These are phyloP conservation scores for Trachelus troglodyta DNA, from an alignment of 2,888 invertebrate genomes.

Conservation along the genomic window DNA sequence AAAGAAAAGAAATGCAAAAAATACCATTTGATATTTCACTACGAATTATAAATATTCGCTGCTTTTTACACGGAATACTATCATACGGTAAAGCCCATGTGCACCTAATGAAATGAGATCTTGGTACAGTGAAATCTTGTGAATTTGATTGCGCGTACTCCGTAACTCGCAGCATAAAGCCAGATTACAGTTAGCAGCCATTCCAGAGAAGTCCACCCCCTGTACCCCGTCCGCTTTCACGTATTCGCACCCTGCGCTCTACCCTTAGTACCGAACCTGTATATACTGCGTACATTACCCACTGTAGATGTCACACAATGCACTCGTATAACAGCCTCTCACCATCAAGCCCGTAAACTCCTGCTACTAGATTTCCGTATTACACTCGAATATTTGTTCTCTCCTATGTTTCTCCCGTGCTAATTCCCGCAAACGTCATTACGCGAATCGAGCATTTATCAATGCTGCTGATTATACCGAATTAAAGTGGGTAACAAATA, in stretches of 20 bases:
- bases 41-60: not conserved
- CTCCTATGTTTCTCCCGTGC: conserved; percentile 51
- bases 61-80: not conserved
- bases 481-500: not conserved
- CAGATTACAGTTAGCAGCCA: conserved; percentile 41
- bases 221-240: conserved; percentile 33
- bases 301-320: conserved; percentile 39
- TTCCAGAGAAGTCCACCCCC: conserved; percentile 15
- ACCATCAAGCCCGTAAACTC: conserved; percentile 37
- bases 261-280: conserved; percentile 11
- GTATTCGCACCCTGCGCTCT: conserved; percentile 31
- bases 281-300: conserved; percentile 29
- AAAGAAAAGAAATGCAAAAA: not conserved
- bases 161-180: conserved; percentile 32
- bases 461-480: not conserved
- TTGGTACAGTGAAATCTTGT: conserved; percentile 26
- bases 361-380: conserved; percentile 16
- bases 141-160: conserved; percentile 29
- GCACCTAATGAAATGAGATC: not conserved
- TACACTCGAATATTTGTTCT: conserved; percentile 44
- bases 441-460: conserved; percentile 45
- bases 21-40: not conserved
- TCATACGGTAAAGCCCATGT: not conserved
- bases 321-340: conserved; percentile 46
- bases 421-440: conserved; percentile 59